Evolutionary conservation across 2,888 invertebrate genomes (phyloP).

Genomic region (Brenthis daphne): DNA sequence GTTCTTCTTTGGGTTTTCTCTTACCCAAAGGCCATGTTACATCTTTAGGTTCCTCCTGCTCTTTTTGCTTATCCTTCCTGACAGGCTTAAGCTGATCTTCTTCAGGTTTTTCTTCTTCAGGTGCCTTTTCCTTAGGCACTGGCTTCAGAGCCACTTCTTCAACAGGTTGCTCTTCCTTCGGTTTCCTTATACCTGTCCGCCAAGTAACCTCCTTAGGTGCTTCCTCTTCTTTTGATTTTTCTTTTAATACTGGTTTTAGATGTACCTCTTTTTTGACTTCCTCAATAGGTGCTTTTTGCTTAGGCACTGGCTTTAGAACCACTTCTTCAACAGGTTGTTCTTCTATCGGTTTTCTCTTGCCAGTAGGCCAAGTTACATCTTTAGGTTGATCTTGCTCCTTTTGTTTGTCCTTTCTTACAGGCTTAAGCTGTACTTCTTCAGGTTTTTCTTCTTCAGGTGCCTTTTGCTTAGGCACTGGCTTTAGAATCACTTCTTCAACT

Average conservation of each 20-base stretch:
- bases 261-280: conserved; percentile 52
- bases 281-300: conserved; percentile 42
- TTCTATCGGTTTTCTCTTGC: conserved; percentile 49
- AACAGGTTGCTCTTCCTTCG: conserved; percentile 50
- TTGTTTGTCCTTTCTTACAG: conserved; percentile 41
- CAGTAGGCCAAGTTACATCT: conserved; percentile 52
- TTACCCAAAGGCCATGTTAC: conserved; percentile 37
- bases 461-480: conserved; percentile 48
- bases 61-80: not conserved
- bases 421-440: conserved; percentile 56
- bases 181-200: conserved; percentile 53
- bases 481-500: conserved; percentile 61
- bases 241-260: conserved; percentile 56
- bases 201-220: conserved; percentile 48
- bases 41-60: not conserved
- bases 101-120: conserved; percentile 53
- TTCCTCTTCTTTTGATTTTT: conserved; percentile 55
- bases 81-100: conserved; percentile 50
- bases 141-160: conserved; percentile 77
- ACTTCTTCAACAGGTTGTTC: conserved; percentile 55
- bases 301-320: conserved; percentile 60
- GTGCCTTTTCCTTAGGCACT: conserved; percentile 54
- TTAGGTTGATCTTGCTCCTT: conserved; percentile 48
- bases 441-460: conserved; percentile 42
- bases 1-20: conserved; percentile 47